Base-by-base conservation (phyloP, 2,888 invertebrate genomes). In the Globia sparganii region DNA sequence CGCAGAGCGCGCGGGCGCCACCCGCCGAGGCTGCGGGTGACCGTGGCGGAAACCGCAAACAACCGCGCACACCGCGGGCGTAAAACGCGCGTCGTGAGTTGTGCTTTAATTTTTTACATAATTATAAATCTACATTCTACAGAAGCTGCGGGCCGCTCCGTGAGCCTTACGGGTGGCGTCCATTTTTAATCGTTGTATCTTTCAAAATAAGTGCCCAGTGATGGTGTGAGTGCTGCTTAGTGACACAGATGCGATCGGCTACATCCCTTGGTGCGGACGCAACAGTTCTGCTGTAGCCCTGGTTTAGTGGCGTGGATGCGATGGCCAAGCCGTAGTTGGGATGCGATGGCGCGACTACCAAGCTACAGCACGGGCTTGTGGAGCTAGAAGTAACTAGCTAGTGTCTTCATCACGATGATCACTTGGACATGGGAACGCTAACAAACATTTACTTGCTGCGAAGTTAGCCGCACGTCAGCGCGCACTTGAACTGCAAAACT, bases 401-500 rank as follows among this genome's bases (percentile, higher is more conserved):
- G 59, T 58, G 9, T 21, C 31, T 21, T 31, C 46, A 31, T n/a
- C 15, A 46, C 13, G n/a, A 13, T 28, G 31, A 21, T 28, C 18
- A 28, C 25, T 15, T 53, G 53, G 18, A 69, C 25, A 53, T 25
- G 25, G 72, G 72, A 68, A 68, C 67, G 68, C 49, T 49, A 66
- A n/a, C 37, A 37, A 66, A 49, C 13, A 13, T 49, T n/a, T 68
- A 69, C 13, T 28, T 28, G 8, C 13, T 13, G 25, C 25, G 18
- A 15, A 11, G n/a, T 31, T 31, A 59, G 31, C 31, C 21, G 21
- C 18, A 59, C 59, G 9, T 31, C 59, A 18, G n/a, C 15, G n/a
- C 15, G 13, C n/a, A 5, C 4, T 53, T 58, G 28, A n/a, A 58
- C 15, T 58, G 58, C 58, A 58, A 37, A 37, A 37, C 9, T 37